Evolutionary conservation across 2,113 vertebrate genomes (phyloP).

Genomic region (Rynchops niger): DNA sequence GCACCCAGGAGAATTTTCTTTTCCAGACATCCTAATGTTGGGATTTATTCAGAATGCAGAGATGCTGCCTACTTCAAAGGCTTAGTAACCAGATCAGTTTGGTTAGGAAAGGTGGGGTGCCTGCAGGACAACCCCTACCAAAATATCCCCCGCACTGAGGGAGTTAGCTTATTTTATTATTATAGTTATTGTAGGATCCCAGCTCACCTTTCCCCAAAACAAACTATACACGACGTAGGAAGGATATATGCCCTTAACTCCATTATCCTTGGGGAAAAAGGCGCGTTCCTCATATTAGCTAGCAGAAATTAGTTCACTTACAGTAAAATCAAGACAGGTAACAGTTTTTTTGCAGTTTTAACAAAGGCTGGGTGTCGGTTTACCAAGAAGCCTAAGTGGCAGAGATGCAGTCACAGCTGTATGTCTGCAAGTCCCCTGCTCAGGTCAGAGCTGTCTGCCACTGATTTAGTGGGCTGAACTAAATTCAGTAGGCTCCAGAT

Average conservation of each 20-base stretch:
- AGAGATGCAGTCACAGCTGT: not conserved
- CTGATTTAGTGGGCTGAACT: not conserved
- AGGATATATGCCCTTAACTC: not conserved
- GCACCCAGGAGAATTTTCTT: not conserved
- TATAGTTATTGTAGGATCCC: not conserved
- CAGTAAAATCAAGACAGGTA: not conserved
- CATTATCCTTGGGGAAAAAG: not conserved
- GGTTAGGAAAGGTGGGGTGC: not conserved
- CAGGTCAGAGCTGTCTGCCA: not conserved
- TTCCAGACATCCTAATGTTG: not conserved
- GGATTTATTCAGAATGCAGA: not conserved
- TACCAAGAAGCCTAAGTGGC: not conserved
- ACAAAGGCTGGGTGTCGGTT: not conserved
- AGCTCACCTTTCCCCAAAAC: not conserved
- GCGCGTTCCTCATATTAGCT: not conserved
- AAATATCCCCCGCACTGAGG: not conserved
- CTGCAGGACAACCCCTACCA: not conserved
- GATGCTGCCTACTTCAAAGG: not conserved
- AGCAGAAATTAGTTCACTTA: not conserved
- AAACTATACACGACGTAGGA: not conserved
- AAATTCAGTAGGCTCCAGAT: not conserved
- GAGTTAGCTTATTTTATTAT: not conserved
- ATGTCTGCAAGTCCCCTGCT: not conserved
- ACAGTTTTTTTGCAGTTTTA: not conserved
- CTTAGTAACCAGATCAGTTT: not conserved